Conservation (phyloP, 2,113 vertebrate genomes). For the Elgaria multicarinata region DNA sequence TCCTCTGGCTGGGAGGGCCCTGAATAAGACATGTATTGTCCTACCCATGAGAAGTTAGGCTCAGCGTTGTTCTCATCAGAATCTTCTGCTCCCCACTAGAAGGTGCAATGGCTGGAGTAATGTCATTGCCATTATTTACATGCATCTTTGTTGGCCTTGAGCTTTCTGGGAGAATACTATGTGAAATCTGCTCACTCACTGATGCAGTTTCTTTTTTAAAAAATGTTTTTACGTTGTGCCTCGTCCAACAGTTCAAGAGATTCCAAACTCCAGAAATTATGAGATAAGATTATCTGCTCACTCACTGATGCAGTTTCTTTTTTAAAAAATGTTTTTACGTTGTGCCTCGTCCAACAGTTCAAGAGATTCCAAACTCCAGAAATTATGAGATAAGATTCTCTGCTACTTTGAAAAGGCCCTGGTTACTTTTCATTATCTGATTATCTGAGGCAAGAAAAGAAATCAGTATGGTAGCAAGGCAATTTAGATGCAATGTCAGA, state of each 20-base stretch:
- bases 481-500: slow-evolving; percentile 11
- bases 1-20: no score
- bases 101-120: no score
- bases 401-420: background rate
- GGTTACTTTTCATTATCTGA: background rate
- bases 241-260: background rate
- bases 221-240: background rate
- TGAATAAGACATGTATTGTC: no score
- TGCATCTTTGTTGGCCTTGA: background rate
- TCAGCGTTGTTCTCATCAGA: no score
- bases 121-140: background rate
- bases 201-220: background rate
- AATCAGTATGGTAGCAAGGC: background rate
- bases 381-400: background rate
- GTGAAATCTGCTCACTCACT: background rate
- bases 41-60: no score
- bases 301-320: background rate
- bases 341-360: background rate
- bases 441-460: background rate
- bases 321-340: background rate
- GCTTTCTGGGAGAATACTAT: background rate
- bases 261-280: background rate
- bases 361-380: background rate
- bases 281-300: background rate
- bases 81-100: no score